Evolutionary conservation across 2,888 invertebrate species (phyloP), one percentile per base, ranked within the genome.

Genomic region (Tortrix viridana): DNA sequence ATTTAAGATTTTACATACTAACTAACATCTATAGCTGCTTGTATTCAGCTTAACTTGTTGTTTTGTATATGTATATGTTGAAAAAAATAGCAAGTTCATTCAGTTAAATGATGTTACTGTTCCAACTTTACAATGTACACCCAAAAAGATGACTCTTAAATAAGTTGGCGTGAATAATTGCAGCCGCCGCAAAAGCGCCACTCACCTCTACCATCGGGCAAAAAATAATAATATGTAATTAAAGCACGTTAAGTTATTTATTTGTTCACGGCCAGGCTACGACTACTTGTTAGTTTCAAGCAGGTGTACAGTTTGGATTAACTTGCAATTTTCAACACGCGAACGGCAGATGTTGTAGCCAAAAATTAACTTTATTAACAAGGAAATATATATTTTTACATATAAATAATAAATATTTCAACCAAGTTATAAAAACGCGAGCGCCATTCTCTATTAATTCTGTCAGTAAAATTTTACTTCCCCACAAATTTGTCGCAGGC

Each of bases 91-190:
- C 32, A 32, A 32, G 12, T 12, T 22, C 5, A 48, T 16, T 48
- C 7, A 18, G 9, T 23, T 44, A 9, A 5, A 14, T 9, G 22
- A 32, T 43, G 7, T 43, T 26, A 50, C 56, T 50, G 50, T 16
- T 50, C 18, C 23, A 32, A 18, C 50, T 32, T 38, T 16, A 37
- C 23, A 60, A n/a, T 49, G 32, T 47, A 41, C 12, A 16, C 32
- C 16, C 12, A 41, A 52, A 61, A 57, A 57, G 62, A 62, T 62
- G 56, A 62, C 44, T 52, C 56, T 77, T 81, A 81, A 74, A 72
- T 80, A 79, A 86, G 81, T 84, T 79, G 80, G 81, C 85, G 86
- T 86, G 82, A 80, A 88, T 88, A 89, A 89, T 89, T 80, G 79
- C 76, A 67, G 77, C 77, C 72, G 77, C 78, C 75, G 76, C 77